Evolutionary conservation across 92 coral and sea anemone genomes (phyloP).

Genomic region (Parazoanthus atlanticus): DNA sequence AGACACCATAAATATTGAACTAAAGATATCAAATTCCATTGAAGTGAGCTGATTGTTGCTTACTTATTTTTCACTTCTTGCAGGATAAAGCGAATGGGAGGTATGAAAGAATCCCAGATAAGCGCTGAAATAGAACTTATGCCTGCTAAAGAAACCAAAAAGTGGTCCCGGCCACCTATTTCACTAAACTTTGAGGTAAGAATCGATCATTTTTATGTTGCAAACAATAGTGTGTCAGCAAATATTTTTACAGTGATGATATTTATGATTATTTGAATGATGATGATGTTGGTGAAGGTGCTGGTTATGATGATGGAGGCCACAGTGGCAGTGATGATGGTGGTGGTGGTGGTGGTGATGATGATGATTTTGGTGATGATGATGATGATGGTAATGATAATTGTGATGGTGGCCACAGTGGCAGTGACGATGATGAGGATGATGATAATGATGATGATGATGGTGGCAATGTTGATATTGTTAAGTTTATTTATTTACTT

Average conservation of each 20-base stretch:
- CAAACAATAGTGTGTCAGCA: neutral
- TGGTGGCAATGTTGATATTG: neutral
- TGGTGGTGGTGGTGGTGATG: neutral
- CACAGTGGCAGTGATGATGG: no score
- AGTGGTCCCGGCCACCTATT: conserved; percentile 99
- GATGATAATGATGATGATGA: neutral
- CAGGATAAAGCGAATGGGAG: conserved; percentile 99
- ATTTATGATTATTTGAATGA: no score
- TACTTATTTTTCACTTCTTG: neutral
- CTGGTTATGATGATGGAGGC: no score
- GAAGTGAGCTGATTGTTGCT: neutral
- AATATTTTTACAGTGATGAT: no score
- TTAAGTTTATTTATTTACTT: no score
- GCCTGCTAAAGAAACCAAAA: conserved; percentile 97
- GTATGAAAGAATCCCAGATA: conserved; percentile 99
- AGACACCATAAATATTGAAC: no score
- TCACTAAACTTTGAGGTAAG: conserved; percentile 99
- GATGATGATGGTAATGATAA: neutral
- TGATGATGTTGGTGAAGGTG: no score
- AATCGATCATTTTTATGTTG: neutral
- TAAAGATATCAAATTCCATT: neutral
- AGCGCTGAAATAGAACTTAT: conserved; percentile 99
- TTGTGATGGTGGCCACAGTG: no score
- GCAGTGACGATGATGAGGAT: no score
- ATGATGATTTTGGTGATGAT: neutral